Evolutionary conservation across 2,113 vertebrate species (phyloP), one percentile per base, ranked within the genome.

Genomic region (Apus apus): DNA sequence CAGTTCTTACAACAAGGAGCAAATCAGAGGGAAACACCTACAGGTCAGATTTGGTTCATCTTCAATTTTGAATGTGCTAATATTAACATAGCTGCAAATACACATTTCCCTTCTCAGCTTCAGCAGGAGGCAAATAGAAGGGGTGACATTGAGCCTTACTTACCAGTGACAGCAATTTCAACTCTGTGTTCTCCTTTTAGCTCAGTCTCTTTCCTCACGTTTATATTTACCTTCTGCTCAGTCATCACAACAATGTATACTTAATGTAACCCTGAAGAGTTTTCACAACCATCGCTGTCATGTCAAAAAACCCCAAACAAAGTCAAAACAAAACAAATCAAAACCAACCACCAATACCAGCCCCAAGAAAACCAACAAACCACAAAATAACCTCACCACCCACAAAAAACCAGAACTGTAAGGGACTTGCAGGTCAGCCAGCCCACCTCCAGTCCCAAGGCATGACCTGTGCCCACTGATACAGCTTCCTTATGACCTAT

Each of bases 111-210:
- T 68, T 16, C 32, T 51, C 4, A 0, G n/a, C 75, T 48, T 29
- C 54, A 26, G 71, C 48, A 65, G 34, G 66, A 14, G 76, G 71
- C 54, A 62, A 94, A 88, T 5, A 27, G 48, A 5, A 48, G 13
- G 18, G 61, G 60, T 91, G 81, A 91, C 85, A 81, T 9, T 70
- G 66, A 92, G 68, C 48, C 58, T 67, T 91, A 84, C 85, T 93
- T 82, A 75, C 64, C 53, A 26, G 34, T 3, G 66, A 91, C 20
- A 87, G 6, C 53, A 57, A 29, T 53, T 79, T 8, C 43, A 86
- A 8, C 71, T 61, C 71, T 92, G 43, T 18, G 4, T 43, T 76
- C 40, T 6, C 30, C 13, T 64, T 84, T 90, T 68, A 83, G 58
- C 76, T 77, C 82, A 4, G 2, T 72, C 58, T 70, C 74, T 68